Base-by-base conservation (phyloP, 2,113 vertebrate genomes). In the Notiomystis cincta region DNA sequence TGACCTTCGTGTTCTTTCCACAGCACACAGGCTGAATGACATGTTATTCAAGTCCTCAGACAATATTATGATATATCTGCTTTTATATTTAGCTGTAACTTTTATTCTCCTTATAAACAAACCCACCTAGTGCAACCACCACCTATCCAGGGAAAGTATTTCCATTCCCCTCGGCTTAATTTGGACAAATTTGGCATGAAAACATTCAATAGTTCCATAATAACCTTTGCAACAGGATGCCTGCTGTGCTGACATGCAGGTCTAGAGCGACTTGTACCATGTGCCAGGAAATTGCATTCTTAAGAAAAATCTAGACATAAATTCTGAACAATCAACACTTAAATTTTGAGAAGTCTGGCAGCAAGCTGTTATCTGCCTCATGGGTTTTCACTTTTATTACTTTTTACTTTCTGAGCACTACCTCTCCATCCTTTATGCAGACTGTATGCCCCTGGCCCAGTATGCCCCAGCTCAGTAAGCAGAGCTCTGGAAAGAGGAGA, bases 241-340 rank as follows among this genome's bases (percentile, higher is more conserved):
- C 96, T 94, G 92, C 93, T 95, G 86, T 94, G 97, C 96, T 97
- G 96, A 96, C 95, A 95, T 87, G 82, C 94, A 87, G 95, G 90
- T 91, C 93, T 95, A 92, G 94, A 96, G 94, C 73, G 37, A 91
- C 96, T 95, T 97, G 96, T 93, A 87, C 78, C 79, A 35, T 90
- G 90, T 96, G 97, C 97, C 97, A 98, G 97, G 97, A 98, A 98
- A 97, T 97, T 93, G 81, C 94, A 96, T 97, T 98, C 96, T 98
- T 96, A 93, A 97, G 95, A 96, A 97, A 97, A 97, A 95, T 92
- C 87, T 96, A 88, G 96, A 93, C 95, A 86, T 89, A 91, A 95
- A 96, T 97, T 97, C 96, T 97, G 94, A 96, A 96, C 96, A 96
- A 95, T 91, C 84, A 96, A 91, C 95, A 96, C 92, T 77, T 90